Evolutionary conservation across 2,113 vertebrate species (phyloP).

Genomic region (Calidris pugnax): DNA sequence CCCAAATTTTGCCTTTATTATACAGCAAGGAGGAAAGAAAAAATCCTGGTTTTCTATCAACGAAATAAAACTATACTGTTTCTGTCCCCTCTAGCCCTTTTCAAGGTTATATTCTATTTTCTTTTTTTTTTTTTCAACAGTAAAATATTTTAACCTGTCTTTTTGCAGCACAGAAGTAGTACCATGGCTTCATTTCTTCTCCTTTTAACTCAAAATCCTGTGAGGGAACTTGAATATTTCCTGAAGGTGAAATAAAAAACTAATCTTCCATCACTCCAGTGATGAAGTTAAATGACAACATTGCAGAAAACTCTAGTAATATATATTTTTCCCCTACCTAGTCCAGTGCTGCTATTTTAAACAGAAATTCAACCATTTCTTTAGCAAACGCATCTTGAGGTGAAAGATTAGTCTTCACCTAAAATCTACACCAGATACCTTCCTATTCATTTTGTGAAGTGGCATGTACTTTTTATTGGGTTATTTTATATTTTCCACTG

Average conservation of each 20-base stretch:
- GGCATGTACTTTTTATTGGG: background rate
- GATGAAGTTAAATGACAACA: background rate
- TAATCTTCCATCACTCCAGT: background rate
- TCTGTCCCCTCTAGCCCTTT: background rate
- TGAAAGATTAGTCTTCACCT: background rate
- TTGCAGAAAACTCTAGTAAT: background rate
- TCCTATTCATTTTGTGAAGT: background rate
- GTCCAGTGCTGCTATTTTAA: background rate
- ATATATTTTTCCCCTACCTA: background rate
- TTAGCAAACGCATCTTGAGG: background rate
- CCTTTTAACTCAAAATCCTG: background rate
- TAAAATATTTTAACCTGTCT: background rate
- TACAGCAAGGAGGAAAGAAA: background rate
- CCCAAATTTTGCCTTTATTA: background rate
- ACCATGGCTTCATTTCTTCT: background rate
- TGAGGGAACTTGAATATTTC: background rate
- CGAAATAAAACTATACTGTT: background rate
- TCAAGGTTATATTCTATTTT: background rate
- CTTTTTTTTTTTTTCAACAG: background rate
- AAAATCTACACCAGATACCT: background rate
- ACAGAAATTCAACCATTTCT: background rate
- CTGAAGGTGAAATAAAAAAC: background rate
- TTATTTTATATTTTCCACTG: background rate
- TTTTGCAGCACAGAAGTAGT: background rate
- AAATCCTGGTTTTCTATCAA: background rate